Conservation (phyloP, 1,140 invertebrate species). For the Cepaea nemoralis region DNA sequence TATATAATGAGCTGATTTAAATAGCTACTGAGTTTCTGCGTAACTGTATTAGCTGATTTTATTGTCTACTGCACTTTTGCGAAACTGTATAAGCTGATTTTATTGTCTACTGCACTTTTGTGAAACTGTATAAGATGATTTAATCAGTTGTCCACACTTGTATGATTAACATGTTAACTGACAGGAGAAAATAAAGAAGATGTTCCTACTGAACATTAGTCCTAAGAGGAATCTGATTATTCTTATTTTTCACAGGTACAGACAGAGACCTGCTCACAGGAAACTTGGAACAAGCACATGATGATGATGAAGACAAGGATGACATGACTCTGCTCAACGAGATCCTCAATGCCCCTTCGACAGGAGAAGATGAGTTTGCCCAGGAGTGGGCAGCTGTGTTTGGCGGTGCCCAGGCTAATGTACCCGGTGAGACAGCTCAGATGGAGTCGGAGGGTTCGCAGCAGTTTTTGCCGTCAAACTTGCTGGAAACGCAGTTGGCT, state of each 20-base stretch:
- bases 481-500: slow-evolving; percentile 69
- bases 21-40: too few species aligned
- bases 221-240: too few species aligned
- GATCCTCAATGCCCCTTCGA: slow-evolving; percentile 70
- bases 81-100: too few species aligned
- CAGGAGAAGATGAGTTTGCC: slow-evolving; percentile 68
- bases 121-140: too few species aligned
- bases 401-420: slow-evolving; percentile 49
- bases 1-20: too few species aligned
- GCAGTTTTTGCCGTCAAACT: slow-evolving; percentile 73
- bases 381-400: slow-evolving; percentile 70
- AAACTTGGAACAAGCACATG: slow-evolving; percentile 59
- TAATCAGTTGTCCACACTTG: too few species aligned
- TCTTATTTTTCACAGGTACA: slow-evolving; percentile 43
- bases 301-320: slow-evolving; percentile 71
- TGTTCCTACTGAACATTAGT: too few species aligned
- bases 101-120: too few species aligned
- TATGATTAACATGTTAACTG: too few species aligned
- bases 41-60: too few species aligned
- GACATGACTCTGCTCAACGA: slow-evolving; percentile 73
- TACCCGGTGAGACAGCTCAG: slow-evolving; percentile 51
- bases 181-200: too few species aligned
- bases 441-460: slow-evolving; percentile 53
- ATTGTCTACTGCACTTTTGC: too few species aligned
- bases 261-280: slow-evolving; percentile 69